Evolutionary conservation across 1,140 invertebrate genomes (phyloP).

Genomic region (Bombus confusus): DNA sequence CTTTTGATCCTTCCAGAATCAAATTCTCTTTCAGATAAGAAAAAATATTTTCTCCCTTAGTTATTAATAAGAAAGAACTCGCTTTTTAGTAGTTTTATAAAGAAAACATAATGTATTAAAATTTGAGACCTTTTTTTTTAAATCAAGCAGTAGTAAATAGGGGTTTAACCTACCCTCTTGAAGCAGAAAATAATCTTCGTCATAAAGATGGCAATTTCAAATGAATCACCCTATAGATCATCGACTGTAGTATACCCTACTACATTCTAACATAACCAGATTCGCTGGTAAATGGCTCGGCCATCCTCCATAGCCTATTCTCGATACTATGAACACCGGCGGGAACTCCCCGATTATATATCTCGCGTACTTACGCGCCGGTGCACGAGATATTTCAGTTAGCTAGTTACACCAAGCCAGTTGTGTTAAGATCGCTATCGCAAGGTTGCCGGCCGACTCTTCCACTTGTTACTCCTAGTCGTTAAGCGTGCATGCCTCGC

Average conservation of each 20-base stretch:
- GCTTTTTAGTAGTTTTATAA: too few relatives aligned
- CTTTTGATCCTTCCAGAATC: too few relatives aligned
- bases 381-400: constrained; percentile 68
- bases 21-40: too few relatives aligned
- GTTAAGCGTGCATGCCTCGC: constrained; percentile 43
- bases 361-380: constrained; percentile 8
- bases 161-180: not conserved
- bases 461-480: constrained; percentile 68
- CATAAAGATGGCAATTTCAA: not conserved
- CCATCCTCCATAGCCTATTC: not conserved
- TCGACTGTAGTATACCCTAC: not conserved
- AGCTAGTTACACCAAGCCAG: constrained; percentile 62
- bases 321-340: not conserved
- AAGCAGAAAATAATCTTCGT: not conserved
- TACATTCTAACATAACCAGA: constrained; percentile 5
- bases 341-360: constrained; percentile 25
- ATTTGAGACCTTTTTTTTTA: too few relatives aligned
- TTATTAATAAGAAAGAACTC: too few relatives aligned
- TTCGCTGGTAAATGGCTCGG: constrained; percentile 5
- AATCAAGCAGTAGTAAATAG: not conserved
- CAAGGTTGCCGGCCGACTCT: constrained; percentile 60
- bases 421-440: constrained; percentile 68
- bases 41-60: too few relatives aligned
- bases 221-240: constrained; percentile 9
- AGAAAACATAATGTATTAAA: too few relatives aligned